phyloP scores from a whole-genome alignment of 1,140 invertebrate species.

The Aphelinus certus region DNA sequence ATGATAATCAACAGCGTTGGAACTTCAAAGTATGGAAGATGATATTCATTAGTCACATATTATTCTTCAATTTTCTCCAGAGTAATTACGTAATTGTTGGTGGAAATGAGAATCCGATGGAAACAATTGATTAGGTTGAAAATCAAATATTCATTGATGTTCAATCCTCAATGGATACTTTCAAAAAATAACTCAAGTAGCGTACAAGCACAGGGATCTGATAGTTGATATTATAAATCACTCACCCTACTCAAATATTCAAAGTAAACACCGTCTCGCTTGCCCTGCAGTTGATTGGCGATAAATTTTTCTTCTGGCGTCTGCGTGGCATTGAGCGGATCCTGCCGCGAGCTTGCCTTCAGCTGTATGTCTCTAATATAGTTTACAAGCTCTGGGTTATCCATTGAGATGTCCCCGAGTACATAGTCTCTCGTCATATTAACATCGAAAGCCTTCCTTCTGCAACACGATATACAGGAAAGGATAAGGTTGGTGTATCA shows the following conservation, averaged over 20 bases:
- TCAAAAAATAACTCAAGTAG: too few species aligned
- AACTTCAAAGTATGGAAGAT: too few species aligned
- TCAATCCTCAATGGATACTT: too few species aligned
- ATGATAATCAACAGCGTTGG: too few species aligned
- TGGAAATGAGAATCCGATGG: too few species aligned
- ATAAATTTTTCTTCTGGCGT: constrained; percentile 65
- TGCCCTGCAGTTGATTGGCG: constrained; percentile 59
- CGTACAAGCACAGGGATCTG: too few species aligned
- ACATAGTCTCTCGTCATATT: constrained; percentile 82
- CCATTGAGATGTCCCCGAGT: constrained; percentile 75
- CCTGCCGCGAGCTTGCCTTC: constrained; percentile 60
- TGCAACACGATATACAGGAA: constrained; percentile 42
- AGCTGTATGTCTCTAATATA: constrained; percentile 76
- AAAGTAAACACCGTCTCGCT: constrained; percentile 65
- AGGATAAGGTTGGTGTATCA: background rate
- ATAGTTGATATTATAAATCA: background rate
- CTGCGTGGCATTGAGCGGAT: constrained; percentile 57
- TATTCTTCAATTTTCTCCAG: too few species aligned
- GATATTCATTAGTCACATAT: too few species aligned
- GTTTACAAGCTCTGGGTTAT: constrained; percentile 75
- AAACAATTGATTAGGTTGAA: too few species aligned
- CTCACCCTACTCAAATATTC: constrained; percentile 67
- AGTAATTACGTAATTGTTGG: too few species aligned
- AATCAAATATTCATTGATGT: too few species aligned
- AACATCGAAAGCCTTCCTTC: constrained; percentile 61